Conservation (phyloP, 2,888 invertebrate genomes). For the Microdon myrmicae region DNA sequence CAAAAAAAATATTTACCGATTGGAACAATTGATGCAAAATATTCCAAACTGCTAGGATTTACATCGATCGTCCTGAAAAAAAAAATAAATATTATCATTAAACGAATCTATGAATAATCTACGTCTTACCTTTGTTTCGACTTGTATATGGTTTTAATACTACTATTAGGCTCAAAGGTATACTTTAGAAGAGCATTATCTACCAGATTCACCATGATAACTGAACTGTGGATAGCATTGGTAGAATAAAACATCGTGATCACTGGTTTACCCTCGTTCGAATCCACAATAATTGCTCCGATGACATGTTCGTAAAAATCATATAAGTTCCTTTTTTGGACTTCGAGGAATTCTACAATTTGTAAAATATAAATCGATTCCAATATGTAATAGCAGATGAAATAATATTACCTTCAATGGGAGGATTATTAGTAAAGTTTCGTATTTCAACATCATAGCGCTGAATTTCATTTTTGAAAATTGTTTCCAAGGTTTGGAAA, state of each 20-base stretch:
- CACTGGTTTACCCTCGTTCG: slow-evolving; percentile 53
- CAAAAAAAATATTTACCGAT: slow-evolving; percentile 54
- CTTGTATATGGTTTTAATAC: slow-evolving; percentile 58
- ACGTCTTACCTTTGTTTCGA: slow-evolving; percentile 60
- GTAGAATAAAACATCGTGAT: slow-evolving; percentile 66
- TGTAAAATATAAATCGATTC: not conserved
- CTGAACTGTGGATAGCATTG: slow-evolving; percentile 69
- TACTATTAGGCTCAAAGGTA: slow-evolving; percentile 26
- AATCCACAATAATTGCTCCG: slow-evolving; percentile 58
- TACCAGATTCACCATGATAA: slow-evolving; percentile 69
- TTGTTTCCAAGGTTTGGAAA: slow-evolving; percentile 43
- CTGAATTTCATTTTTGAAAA: slow-evolving; percentile 56
- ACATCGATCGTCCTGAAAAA: slow-evolving; percentile 55
- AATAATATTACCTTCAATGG: slow-evolving; percentile 10
- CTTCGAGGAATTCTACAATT: slow-evolving; percentile 56
- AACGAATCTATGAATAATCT: not conserved
- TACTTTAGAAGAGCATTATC: slow-evolving; percentile 67
- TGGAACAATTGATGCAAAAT: slow-evolving; percentile 61
- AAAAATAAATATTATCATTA: not conserved
- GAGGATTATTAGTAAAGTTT: slow-evolving; percentile 36
- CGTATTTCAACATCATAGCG: slow-evolving; percentile 53
- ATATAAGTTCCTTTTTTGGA: slow-evolving; percentile 60
- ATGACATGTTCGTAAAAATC: slow-evolving; percentile 62
- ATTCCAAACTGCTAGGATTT: slow-evolving; percentile 60
- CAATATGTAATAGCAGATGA: not conserved